Conservation (phyloP, 2,888 invertebrate species). For the Brachylomia viminalis region DNA sequence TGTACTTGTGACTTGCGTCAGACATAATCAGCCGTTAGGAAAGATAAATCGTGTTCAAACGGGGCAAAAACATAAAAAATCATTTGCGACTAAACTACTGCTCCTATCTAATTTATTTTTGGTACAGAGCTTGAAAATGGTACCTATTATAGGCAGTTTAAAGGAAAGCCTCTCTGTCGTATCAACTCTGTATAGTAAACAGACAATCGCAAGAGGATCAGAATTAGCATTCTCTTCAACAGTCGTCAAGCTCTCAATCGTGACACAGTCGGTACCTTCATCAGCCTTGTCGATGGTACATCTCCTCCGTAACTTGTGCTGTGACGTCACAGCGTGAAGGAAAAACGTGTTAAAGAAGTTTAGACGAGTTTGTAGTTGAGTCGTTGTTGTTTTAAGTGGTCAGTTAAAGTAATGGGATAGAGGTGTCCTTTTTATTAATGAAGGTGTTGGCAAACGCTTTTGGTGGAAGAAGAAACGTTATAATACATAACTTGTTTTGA, state of each 20-base stretch:
- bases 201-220: neutral
- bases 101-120: no score
- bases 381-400: neutral
- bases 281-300: conserved; percentile 47
- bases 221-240: neutral
- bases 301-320: conserved; percentile 54
- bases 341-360: conserved; percentile 17
- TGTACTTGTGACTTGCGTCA: no score
- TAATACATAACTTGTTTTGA: neutral
- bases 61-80: no score
- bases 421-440: neutral
- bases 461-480: neutral
- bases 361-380: conserved; percentile 9
- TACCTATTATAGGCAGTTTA: no score
- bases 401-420: neutral
- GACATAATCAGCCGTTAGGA: no score
- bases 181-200: no score
- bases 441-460: no score
- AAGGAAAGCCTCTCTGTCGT: no score
- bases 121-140: no score
- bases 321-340: conserved; percentile 34
- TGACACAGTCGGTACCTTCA: conserved; percentile 58
- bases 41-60: no score
- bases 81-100: no score
- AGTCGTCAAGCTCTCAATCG: conserved; percentile 39